Evolutionary conservation across 2,888 invertebrate species (phyloP).

Genomic region (Dorcus parallelipipedus): DNA sequence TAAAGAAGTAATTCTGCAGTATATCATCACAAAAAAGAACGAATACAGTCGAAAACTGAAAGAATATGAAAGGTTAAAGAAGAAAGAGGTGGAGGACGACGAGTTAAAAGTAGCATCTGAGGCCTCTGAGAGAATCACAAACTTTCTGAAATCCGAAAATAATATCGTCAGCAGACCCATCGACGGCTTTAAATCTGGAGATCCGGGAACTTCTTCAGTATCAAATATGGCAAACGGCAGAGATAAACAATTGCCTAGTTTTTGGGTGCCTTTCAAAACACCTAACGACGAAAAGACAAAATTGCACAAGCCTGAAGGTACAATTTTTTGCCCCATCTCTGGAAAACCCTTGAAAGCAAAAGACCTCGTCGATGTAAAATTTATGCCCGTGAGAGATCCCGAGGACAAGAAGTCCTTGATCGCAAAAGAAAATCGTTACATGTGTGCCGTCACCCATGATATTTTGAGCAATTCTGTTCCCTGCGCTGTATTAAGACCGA

Average conservation of each 20-base stretch:
- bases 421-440: slow-evolving; percentile 86
- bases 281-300: slow-evolving; percentile 72
- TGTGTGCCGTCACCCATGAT: slow-evolving; percentile 97
- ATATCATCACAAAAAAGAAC: slow-evolving; percentile 90
- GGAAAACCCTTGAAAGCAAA: slow-evolving; percentile 84
- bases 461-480: slow-evolving; percentile 91
- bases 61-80: slow-evolving; percentile 85
- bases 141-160: slow-evolving; percentile 80
- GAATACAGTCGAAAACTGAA: slow-evolving; percentile 86
- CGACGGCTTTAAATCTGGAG: slow-evolving; percentile 41
- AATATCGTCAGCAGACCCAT: slow-evolving; percentile 61
- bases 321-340: slow-evolving; percentile 80
- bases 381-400: slow-evolving; percentile 85
- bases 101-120: slow-evolving; percentile 70
- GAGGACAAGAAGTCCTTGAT: slow-evolving; percentile 84
- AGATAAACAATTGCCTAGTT: slow-evolving; percentile 84
- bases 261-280: slow-evolving; percentile 94
- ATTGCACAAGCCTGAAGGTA: slow-evolving; percentile 73
- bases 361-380: slow-evolving; percentile 89
- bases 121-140: slow-evolving; percentile 69
- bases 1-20: slow-evolving; percentile 94
- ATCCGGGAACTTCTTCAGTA: slow-evolving; percentile 48
- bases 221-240: slow-evolving; percentile 73
- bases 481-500: slow-evolving; percentile 85
- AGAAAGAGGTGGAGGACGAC: slow-evolving; percentile 68